A percentile compares a stretch with the other conserved stretches of the same genome.
phyloP scores from a whole-genome alignment of 2,888 invertebrate species.

The Thera obeliscata region DNA sequence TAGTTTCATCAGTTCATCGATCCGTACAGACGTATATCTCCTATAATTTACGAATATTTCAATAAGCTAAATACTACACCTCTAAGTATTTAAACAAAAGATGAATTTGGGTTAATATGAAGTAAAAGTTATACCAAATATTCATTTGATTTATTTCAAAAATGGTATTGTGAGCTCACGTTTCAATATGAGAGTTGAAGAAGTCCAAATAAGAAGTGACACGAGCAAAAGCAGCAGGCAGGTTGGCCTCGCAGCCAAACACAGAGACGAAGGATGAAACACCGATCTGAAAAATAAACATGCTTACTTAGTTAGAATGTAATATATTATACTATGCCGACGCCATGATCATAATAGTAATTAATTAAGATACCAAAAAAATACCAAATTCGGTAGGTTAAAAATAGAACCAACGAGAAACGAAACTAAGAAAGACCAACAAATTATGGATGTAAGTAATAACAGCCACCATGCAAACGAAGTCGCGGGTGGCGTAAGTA shows the following conservation, averaged over 20 bases:
- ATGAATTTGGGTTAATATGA: background rate
- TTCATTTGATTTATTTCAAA: background rate
- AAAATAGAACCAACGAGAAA: no score
- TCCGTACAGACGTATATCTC: no score
- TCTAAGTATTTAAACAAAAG: background rate
- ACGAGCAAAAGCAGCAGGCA: slow-evolving; percentile 53
- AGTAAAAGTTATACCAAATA: background rate
- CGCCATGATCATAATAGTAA: background rate
- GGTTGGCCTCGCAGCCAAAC: slow-evolving; percentile 47
- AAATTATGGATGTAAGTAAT: no score
- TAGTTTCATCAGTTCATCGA: no score
- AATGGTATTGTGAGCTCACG: background rate
- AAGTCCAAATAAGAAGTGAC: slow-evolving; percentile 52
- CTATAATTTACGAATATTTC: no score
- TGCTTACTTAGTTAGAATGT: background rate
- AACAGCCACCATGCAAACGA: no score
- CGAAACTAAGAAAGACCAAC: no score
- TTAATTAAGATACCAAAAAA: no score
- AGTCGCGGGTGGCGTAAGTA: no score
- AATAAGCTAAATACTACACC: no score
- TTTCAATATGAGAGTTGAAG: slow-evolving; percentile 45
- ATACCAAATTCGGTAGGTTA: no score
- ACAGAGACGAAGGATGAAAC: slow-evolving; percentile 55
- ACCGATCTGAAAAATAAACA: slow-evolving; percentile 53
- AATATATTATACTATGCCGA: background rate